Conservation (phyloP, 2,888 invertebrate species). For the Stictocephala bisonia region DNA sequence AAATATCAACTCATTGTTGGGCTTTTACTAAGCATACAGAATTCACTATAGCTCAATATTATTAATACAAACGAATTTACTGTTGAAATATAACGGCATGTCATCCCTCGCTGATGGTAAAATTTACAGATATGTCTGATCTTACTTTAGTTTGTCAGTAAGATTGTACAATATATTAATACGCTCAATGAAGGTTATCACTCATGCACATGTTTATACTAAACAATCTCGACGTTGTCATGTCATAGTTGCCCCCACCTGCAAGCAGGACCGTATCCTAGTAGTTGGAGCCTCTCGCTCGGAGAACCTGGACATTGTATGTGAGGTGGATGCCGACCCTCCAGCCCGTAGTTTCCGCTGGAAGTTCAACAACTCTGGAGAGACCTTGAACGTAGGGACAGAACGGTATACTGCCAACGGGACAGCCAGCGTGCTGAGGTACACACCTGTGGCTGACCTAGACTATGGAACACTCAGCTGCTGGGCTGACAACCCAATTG, state of each 20-base stretch:
- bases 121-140: too few relatives aligned
- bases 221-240: too few relatives aligned
- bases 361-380: constrained; percentile 95
- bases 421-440: constrained; percentile 70
- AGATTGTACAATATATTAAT: too few relatives aligned
- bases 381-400: constrained; percentile 84
- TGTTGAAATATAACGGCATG: too few relatives aligned
- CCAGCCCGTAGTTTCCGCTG: constrained; percentile 90
- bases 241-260: constrained; percentile 87
- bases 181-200: too few relatives aligned
- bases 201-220: too few relatives aligned
- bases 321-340: constrained; percentile 93
- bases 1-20: too few relatives aligned
- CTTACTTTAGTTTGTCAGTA: too few relatives aligned
- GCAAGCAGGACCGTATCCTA: constrained; percentile 78
- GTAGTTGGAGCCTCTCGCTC: constrained; percentile 90
- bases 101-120: too few relatives aligned
- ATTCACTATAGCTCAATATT: too few relatives aligned
- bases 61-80: too few relatives aligned
- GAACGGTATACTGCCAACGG: constrained; percentile 81
- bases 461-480: constrained; percentile 92
- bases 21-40: too few relatives aligned
- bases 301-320: constrained; percentile 86
- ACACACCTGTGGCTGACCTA: constrained; percentile 72
- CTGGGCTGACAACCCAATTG: constrained; percentile 86